Base-by-base conservation (phyloP, 2,113 vertebrate species). In the Epinephelus fuscoguttatus region DNA sequence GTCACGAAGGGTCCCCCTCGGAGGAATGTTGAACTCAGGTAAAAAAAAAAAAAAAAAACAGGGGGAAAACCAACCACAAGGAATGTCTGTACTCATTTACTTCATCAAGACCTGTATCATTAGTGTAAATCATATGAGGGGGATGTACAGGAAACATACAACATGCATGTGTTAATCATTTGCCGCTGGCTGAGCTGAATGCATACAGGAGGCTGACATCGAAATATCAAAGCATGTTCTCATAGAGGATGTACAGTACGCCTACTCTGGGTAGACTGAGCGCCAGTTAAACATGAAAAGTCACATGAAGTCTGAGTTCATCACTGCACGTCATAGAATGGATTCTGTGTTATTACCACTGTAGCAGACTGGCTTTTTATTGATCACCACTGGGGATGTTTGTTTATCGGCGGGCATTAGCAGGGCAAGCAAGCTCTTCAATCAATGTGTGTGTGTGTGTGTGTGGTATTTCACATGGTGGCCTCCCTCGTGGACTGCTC, bases 1-100 rank as follows among this genome's bases (percentile, higher is more conserved):
- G 86, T 87, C 83, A 81, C 71, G 67, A 42, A 78, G 56, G 83
- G 61, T 73, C 47, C 63, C 56, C 30, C 78, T 63, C 37, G 56
- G 11, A 90, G 88, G 90, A 92, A 94, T 87, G 90, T 85, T 66
- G 83, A 79, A 60, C 84, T 80, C 81, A 64, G 72, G 89, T 40
- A 33, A 75, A 55, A 75, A 86, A 81, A 75, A 59, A 37, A 55
- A 75, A 86, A 81, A 75, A 59, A 7, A 37, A 37, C 5, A 1
- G 45, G 1, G 42, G 25, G 18, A 72, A 66, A 63, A 45, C 14
- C 27, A 63, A 45, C 14, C 27, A 18, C 13, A 62, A 66, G 15
- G 68, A 45, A 30, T 3, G 53, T 53, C 78, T 68, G 42, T 3
- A 21, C 40, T 59, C 42, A 21, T 82, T 81, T 73, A 70, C 45